phyloP scores from a whole-genome alignment of 2,888 invertebrate genomes.

The Scaeva pyrastri region DNA sequence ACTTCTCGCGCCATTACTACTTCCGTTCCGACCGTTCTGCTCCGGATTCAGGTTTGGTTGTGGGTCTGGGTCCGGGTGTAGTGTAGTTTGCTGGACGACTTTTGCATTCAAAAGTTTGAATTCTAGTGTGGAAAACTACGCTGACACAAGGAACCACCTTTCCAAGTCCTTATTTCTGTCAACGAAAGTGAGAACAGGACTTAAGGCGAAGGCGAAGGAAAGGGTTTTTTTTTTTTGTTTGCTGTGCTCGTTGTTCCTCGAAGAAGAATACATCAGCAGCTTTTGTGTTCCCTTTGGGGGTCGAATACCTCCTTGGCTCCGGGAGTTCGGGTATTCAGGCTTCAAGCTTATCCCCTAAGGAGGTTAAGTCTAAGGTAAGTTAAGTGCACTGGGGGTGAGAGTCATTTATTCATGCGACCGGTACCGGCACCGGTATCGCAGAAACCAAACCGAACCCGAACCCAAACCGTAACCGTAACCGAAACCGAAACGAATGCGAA shows the following conservation, averaged over 20 bases:
- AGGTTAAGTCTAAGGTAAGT: conserved; percentile 73
- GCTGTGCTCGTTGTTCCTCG: neutral
- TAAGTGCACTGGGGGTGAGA: conserved; percentile 74
- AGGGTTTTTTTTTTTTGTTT: conserved; percentile 17
- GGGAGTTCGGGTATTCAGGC: neutral
- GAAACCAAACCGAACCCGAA: conserved; percentile 7
- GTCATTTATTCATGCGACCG: conserved; percentile 71
- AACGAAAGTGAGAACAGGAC: conserved; percentile 71
- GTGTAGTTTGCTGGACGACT: conserved; percentile 27
- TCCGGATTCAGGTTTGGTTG: too few species aligned
- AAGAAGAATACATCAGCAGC: conserved; percentile 44
- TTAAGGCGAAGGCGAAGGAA: neutral
- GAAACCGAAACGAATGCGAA: conserved; percentile 37
- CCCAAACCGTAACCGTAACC: neutral
- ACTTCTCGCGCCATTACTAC: conserved; percentile 44
- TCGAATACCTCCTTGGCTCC: conserved; percentile 40
- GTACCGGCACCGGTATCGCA: conserved; percentile 24
- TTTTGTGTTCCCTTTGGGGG: conserved; percentile 61
- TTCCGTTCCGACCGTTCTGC: neutral
- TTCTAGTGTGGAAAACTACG: conserved; percentile 72
- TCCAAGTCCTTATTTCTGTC: conserved; percentile 55
- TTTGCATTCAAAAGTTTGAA: conserved; percentile 71
- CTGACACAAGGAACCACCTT: conserved; percentile 64
- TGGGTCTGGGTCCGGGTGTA: too few species aligned
- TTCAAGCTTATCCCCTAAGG: conserved; percentile 57